A percentile compares a stretch with the other conserved stretches of the same genome.
phyloP scores from a whole-genome alignment of 2,888 invertebrate genomes.

The Drosophila parthenogenetica region DNA sequence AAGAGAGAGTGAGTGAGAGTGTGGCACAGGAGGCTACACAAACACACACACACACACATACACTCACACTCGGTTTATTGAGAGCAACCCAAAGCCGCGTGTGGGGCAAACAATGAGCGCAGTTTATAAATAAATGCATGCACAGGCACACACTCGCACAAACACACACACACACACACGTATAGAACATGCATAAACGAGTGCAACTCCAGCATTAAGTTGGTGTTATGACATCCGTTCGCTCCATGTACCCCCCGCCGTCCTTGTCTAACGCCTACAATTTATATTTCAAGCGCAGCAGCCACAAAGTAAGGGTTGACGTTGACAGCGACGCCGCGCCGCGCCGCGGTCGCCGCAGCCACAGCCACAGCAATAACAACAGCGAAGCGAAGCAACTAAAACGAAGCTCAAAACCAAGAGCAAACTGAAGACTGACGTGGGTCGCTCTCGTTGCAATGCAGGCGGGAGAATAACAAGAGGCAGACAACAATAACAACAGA shows the following conservation, averaged over 20 bases:
- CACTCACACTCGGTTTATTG: neutral
- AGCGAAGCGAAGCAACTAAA: constrained; percentile 8
- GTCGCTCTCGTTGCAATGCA: constrained; percentile 19
- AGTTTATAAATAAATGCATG: constrained; percentile 67
- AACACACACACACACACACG: constrained; percentile 31
- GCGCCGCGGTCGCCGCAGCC: neutral
- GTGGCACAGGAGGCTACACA: constrained; percentile 49
- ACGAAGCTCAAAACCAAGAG: constrained; percentile 48
- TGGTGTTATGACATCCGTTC: constrained; percentile 42
- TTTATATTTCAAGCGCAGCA: constrained; percentile 46
- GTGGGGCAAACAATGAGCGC: constrained; percentile 62
- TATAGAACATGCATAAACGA: constrained; percentile 14
- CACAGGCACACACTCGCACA: constrained; percentile 15
- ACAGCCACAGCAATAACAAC: no score
- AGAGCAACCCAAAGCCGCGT: constrained; percentile 46
- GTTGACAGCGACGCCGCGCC: constrained; percentile 28
- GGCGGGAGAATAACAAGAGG: neutral
- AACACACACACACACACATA: constrained; percentile 19
- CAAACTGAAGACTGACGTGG: constrained; percentile 58
- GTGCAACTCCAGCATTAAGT: constrained; percentile 42
- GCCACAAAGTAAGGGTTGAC: constrained; percentile 60
- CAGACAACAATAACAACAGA: constrained; percentile 7
- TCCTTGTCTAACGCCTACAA: neutral
- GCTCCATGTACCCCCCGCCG: neutral
- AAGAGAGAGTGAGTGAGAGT: constrained; percentile 11